Evolutionary conservation across 2,888 invertebrate species (phyloP).

Genomic region (Lasioglossum leucozonium): DNA sequence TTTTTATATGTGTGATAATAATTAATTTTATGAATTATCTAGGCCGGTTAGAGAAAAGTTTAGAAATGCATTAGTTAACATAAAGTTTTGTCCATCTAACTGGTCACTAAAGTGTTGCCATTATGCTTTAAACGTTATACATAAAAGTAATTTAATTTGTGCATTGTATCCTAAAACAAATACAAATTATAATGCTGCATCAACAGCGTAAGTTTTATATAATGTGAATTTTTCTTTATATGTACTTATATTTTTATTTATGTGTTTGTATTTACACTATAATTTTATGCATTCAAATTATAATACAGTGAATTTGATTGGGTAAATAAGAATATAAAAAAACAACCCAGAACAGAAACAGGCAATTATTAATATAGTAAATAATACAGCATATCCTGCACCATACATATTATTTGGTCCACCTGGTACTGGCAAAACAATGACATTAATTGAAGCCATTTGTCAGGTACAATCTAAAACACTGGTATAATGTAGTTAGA

Average conservation of each 20-base stretch:
- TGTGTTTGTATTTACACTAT: neutral
- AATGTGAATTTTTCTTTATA: neutral
- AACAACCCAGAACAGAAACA: slow-evolving; percentile 87
- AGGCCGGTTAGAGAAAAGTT: rapidly evolving
- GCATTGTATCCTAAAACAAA: slow-evolving; percentile 66
- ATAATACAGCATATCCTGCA: slow-evolving; percentile 87
- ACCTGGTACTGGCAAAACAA: slow-evolving; percentile 92
- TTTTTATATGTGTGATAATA: slow-evolving; percentile 2
- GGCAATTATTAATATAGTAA: slow-evolving; percentile 89
- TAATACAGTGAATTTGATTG: slow-evolving; percentile 57
- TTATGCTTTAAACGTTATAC: slow-evolving; percentile 60
- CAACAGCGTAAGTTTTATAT: slow-evolving; percentile 40
- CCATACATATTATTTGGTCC: slow-evolving; percentile 95
- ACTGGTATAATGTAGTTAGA: slow-evolving; percentile 15
- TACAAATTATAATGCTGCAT: slow-evolving; percentile 10
- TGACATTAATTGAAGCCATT: slow-evolving; percentile 90
- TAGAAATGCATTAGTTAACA: slow-evolving; percentile 35
- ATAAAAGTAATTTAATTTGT: slow-evolving; percentile 48
- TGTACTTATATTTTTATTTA: neutral
- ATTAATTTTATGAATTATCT: slow-evolving; percentile 36
- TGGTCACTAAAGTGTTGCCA: slow-evolving; percentile 67
- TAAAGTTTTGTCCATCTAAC: slow-evolving; percentile 59
- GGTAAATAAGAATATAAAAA: slow-evolving; percentile 83
- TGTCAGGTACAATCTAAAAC: slow-evolving; percentile 85
- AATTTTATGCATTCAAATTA: slow-evolving; percentile 4